Evolutionary conservation across 35 echinoderm and acorn worm species (phyloP), one percentile per base, ranked within the genome.

Genomic region (Diadema setosum): DNA sequence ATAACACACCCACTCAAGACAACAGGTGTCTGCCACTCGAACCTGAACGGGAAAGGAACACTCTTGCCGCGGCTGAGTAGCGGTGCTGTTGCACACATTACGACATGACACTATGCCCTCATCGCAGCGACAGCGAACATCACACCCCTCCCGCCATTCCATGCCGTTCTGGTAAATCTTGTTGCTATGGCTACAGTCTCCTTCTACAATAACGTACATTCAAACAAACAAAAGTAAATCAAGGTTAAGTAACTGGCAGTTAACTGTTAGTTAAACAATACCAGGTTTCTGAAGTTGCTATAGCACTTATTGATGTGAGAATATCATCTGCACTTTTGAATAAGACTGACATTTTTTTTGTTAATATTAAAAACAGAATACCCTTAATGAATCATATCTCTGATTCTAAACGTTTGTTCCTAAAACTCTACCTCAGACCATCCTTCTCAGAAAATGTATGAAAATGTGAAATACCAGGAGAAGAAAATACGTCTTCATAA

Each of bases 1-100:
- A 45, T 97, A 84, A 46, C 95, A 97, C 32, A 94, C 85, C 96
- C 96, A 99, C 83, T 99, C 92, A 83, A 95, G 85, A 78, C 96
- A 99, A 30, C 96, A 99, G 1, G 96, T 99, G 27, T 94, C 96
- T 21, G 96, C 88, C 4, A 99, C 93, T 32, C 75, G 85, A 16
- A 94, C 86, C 70, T 91, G 92, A 25, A 94, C 87, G 20, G 96
- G 89, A 39, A 92, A 94, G 2, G 70, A 42, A 84, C 96, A 99
- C 29, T 91, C 83, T 17, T 45, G 34, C 2, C 87, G 75, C 21
- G 84, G 43, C 1, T 23, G 33, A 16, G 35, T 21, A 3, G 89
- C 58, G 8, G 81, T 82, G 9, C 78, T 80, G 26, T 23, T 90
- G 63, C 92, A 94, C 0, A 99, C 58, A 65, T 99, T 90, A 15